phyloP scores from a whole-genome alignment of 1,140 invertebrate genomes.

The Heliconius melpomene region DNA sequence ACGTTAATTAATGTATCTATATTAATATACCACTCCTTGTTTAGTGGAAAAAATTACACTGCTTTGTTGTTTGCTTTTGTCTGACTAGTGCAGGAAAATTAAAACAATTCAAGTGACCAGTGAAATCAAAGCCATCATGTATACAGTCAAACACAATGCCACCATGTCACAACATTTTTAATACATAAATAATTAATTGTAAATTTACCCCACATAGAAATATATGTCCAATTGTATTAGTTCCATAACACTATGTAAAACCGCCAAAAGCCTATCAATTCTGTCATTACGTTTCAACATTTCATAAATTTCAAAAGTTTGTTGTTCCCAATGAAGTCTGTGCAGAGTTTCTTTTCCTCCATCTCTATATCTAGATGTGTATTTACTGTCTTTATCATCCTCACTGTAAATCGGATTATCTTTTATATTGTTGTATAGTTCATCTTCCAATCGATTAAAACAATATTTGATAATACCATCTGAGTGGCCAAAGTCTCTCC shows the following conservation, averaged over 20 bases:
- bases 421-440: conserved; percentile 55
- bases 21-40: too few species aligned
- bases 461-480: conserved; percentile 67
- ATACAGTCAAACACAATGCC: too few species aligned
- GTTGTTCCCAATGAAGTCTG: conserved; percentile 39
- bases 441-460: conserved; percentile 66
- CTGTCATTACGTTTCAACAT: conserved; percentile 59
- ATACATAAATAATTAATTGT: neutral
- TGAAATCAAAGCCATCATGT: too few species aligned
- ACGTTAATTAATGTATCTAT: too few species aligned
- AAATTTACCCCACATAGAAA: conserved; percentile 35
- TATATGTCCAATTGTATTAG: conserved; percentile 52
- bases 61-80: too few species aligned
- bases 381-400: conserved; percentile 55
- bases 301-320: conserved; percentile 67
- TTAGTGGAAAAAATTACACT: too few species aligned
- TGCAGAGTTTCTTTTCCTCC: neutral
- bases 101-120: too few species aligned
- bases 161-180: neutral
- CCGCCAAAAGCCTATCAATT: conserved; percentile 67
- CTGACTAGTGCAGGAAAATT: too few species aligned
- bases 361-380: neutral
- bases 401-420: conserved; percentile 62
- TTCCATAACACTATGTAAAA: conserved; percentile 64
- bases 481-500: conserved; percentile 45